A percentile compares a stretch with the other conserved stretches of the same genome.
Evolutionary conservation across 1,140 invertebrate genomes (phyloP).

Genomic region (Glossosoma conforme): DNA sequence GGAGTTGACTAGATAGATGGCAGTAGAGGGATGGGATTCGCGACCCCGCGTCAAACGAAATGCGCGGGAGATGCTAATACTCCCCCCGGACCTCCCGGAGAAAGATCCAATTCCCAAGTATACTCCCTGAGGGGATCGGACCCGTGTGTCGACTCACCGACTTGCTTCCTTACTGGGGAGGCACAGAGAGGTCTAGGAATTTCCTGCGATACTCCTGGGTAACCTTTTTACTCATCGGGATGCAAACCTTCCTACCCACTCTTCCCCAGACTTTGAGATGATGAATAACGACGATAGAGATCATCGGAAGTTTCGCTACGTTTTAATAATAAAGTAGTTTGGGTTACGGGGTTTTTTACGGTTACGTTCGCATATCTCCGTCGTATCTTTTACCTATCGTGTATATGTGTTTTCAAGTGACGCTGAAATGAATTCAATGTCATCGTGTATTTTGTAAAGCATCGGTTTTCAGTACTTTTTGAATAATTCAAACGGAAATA

Average conservation of each 20-base stretch:
- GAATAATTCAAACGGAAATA: too few relatives aligned
- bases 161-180: constrained; percentile 3
- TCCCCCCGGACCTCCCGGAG: constrained; percentile 2
- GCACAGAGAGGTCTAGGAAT: background rate
- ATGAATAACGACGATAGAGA: constrained; percentile 12
- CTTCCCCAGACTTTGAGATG: background rate
- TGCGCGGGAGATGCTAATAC: constrained; percentile 24
- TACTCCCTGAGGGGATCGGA: constrained; percentile 19
- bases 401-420: too few relatives aligned
- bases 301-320: background rate
- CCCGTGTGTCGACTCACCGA: constrained; percentile 22
- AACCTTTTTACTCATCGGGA: background rate
- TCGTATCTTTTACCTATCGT: too few relatives aligned
- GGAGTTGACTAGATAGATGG: too few relatives aligned
- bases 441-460: too few relatives aligned
- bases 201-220: background rate
- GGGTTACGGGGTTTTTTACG: background rate
- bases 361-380: background rate
- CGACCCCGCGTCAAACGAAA: background rate
- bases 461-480: too few relatives aligned
- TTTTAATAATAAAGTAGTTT: constrained; percentile 10
- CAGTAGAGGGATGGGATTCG: background rate
- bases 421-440: too few relatives aligned
- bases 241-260: background rate
- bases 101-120: constrained; percentile 28